Base-by-base conservation (phyloP, 64 coral and sea anemone genomes). In the Dendrophyllia cribrosa region DNA sequence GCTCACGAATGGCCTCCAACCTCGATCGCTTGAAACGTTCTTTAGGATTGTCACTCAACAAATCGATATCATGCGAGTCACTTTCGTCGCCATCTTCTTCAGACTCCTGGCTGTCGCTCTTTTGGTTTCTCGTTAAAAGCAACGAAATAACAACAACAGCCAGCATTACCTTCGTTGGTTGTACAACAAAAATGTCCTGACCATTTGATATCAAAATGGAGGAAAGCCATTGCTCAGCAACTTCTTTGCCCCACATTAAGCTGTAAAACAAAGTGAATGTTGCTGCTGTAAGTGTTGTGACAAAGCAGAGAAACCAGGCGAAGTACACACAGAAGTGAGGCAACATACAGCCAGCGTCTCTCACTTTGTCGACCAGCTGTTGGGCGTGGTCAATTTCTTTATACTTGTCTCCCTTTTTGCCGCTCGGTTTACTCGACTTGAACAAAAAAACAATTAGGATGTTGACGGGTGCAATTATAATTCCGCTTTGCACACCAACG, bases 211-310 rank as follows among this genome's bases (percentile, higher is more conserved):
- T 62, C 17, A 97, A 70, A 62, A 97, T 94, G 8, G 95, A 97
- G 7, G 95, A 87, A 43, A 97, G 88, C 95, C 95, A 97, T n/a
- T 94, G 91, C 43, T 97, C 90, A 6, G 95, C 82, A 70, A 94
- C 58, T 22, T 89, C 89, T 75, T 94, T 97, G 0, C 92, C 91
- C 95, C 95, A 97, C 34, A 90, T 75, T 72, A 97, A 83, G 43
- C 92, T 97, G 68, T 97, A 97, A 17, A 90, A 88, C 9, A 97
- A 94, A 0, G 92, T 97, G 43, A 97, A 75, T 7, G 81, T 90
- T 19, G 95, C 88, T 3, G 95, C 93, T 10, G 79, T 58, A 19
- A 85, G 55, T 1, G 93, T 63, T 16, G 88, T 88, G n/a, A 80
- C 21, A 25, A 94, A 75, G 92, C 95, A 97, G 43, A 97, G 78